Evolutionary conservation across 2,797 vertebrate species (phyloP).

Genomic region (Sebastiscus albofasciatus): DNA sequence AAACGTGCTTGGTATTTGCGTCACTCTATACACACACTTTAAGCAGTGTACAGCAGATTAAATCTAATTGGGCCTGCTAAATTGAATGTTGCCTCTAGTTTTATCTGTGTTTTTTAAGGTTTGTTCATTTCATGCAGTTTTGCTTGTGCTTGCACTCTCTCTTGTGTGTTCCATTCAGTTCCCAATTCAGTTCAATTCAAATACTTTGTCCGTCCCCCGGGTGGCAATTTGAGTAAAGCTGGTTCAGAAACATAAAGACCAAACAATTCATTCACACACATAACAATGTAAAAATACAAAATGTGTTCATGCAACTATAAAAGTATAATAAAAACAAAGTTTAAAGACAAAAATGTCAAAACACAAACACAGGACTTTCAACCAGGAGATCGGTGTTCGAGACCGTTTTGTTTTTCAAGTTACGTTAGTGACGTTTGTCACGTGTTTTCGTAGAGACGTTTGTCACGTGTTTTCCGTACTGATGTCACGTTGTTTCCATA

Average conservation of each 20-base stretch:
- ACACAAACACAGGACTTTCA: not conserved
- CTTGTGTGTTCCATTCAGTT: constrained; percentile 12
- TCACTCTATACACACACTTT: not conserved
- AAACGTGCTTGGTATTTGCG: not conserved
- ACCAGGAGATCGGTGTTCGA: not conserved
- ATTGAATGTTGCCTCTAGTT: not conserved
- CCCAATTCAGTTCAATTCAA: constrained; percentile 4
- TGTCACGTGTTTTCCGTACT: too few species aligned
- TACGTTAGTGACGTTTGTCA: not conserved
- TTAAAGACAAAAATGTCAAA: not conserved
- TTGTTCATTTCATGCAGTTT: constrained; percentile 11
- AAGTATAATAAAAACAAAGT: constrained; percentile 11
- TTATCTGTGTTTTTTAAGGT: not conserved
- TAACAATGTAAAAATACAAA: not conserved
- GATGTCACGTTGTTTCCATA: too few species aligned
- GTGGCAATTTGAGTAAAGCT: constrained; percentile 36
- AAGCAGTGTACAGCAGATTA: not conserved
- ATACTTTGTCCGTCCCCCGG: constrained; percentile 8
- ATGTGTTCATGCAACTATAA: not conserved
- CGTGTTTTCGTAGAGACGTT: too few species aligned
- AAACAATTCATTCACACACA: not conserved
- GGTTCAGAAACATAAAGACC: not conserved
- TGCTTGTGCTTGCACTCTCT: not conserved
- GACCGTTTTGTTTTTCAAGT: too few species aligned
- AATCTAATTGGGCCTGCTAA: not conserved